Percentiles rank a stretch among this genome's conserved stretches.
phyloP scores from a whole-genome alignment of 2,113 vertebrate species.

The Cochlearius cochlearius region DNA sequence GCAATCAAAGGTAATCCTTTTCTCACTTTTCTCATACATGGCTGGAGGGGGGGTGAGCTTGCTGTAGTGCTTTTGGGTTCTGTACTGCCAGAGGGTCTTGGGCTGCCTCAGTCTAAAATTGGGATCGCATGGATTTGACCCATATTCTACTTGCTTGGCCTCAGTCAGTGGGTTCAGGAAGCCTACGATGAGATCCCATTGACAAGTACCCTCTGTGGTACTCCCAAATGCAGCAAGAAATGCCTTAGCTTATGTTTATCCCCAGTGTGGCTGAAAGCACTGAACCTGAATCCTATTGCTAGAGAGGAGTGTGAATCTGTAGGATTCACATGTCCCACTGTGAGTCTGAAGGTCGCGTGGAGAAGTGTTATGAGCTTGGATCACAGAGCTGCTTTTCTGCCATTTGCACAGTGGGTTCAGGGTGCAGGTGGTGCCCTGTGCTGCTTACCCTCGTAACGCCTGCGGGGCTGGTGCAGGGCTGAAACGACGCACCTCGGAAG shows the following conservation, averaged over 20 bases:
- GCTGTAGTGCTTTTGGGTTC: neutral
- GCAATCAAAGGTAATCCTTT: neutral
- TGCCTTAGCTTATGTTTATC: neutral
- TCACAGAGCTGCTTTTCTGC: neutral
- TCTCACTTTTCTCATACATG: neutral
- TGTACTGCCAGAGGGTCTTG: neutral
- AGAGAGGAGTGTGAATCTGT: neutral
- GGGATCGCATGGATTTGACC: neutral
- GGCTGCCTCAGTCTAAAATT: neutral
- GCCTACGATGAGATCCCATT: rapidly evolving
- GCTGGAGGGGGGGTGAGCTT: neutral
- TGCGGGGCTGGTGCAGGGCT: neutral
- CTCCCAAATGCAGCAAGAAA: neutral
- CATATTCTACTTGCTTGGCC: neutral
- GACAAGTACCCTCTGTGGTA: neutral
- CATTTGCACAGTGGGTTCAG: too few species aligned
- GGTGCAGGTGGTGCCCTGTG: neutral
- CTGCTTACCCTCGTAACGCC: rapidly evolving
- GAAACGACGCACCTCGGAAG: rapidly evolving
- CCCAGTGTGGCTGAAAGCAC: neutral
- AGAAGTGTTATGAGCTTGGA: neutral
- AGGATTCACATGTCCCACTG: neutral
- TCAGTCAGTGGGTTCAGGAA: neutral
- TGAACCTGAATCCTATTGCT: neutral
- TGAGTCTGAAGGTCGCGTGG: rapidly evolving